phyloP scores from a whole-genome alignment of 2,888 invertebrate genomes.

The Eristalis pertinax region DNA sequence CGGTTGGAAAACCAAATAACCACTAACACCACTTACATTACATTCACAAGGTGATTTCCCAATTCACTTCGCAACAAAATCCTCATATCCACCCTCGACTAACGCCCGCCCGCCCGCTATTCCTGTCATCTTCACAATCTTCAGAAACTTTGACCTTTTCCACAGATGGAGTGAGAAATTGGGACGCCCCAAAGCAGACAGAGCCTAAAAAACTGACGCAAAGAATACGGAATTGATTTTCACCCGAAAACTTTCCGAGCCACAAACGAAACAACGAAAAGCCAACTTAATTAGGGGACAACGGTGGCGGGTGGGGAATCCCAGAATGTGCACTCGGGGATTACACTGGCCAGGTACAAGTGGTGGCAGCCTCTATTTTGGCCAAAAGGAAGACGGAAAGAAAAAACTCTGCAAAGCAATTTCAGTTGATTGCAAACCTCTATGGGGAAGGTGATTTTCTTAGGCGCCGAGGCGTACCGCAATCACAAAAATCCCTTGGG shows the following conservation, averaged over 20 bases:
- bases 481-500: conserved; percentile 49
- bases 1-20: conserved; percentile 29
- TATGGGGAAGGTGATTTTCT: conserved; percentile 42
- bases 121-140: not conserved
- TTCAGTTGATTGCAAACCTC: conserved; percentile 56
- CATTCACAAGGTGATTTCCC: conserved; percentile 56
- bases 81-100: not conserved
- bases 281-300: conserved; percentile 44
- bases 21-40: conserved; percentile 47
- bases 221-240: conserved; percentile 40
- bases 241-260: conserved; percentile 17
- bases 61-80: conserved; percentile 54
- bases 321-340: conserved; percentile 19
- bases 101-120: not conserved
- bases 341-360: conserved; percentile 17
- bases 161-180: not conserved
- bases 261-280: conserved; percentile 23
- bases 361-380: not conserved
- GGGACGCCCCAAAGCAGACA: not conserved
- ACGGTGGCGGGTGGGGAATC: not conserved
- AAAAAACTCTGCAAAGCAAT: conserved; percentile 41
- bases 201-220: conserved; percentile 7
- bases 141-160: conserved; percentile 19
- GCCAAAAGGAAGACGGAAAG: not conserved
- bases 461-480: conserved; percentile 46